phyloP scores from a whole-genome alignment of 53 echinoderm and acorn worm species.

The Arbacia lixula region DNA sequence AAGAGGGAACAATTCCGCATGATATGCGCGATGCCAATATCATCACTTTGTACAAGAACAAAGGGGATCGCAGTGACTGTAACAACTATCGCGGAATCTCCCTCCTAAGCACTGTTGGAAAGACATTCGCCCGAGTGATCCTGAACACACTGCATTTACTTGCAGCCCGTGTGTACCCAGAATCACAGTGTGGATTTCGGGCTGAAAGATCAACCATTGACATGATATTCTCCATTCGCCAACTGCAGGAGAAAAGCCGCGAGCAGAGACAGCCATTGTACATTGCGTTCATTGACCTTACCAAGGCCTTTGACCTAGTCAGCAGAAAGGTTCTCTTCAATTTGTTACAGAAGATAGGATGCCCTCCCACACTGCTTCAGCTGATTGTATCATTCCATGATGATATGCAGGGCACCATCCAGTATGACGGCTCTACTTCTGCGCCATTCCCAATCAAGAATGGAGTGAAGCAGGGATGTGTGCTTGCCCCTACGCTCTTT shows the following conservation, averaged over 20 bases:
- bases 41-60: slow-evolving; percentile 69
- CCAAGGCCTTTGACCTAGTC: slow-evolving; percentile 63
- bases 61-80: too few relatives aligned
- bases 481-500: slow-evolving; percentile 70
- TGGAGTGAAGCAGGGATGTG: slow-evolving; percentile 75
- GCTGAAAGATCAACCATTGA: slow-evolving; percentile 67
- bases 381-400: too few relatives aligned
- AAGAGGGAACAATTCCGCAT: slow-evolving; percentile 57
- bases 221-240: slow-evolving; percentile 66
- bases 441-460: slow-evolving; percentile 54
- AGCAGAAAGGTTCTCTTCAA: slow-evolving; percentile 57
- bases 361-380: slow-evolving; percentile 49
- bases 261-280: slow-evolving; percentile 57
- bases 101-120: too few relatives aligned
- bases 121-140: too few relatives aligned
- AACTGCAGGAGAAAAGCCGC: slow-evolving; percentile 63
- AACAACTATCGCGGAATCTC: slow-evolving; percentile 75
- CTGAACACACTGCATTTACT: too few relatives aligned
- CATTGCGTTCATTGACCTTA: slow-evolving; percentile 60
- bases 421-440: too few relatives aligned
- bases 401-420: too few relatives aligned
- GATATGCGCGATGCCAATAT: slow-evolving; percentile 62
- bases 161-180: too few relatives aligned
- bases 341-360: slow-evolving; percentile 52
- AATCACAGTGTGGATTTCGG: slow-evolving; percentile 75